Base-by-base conservation (phyloP, 2,797 vertebrate genomes). In the Bovichtus variegatus region DNA sequence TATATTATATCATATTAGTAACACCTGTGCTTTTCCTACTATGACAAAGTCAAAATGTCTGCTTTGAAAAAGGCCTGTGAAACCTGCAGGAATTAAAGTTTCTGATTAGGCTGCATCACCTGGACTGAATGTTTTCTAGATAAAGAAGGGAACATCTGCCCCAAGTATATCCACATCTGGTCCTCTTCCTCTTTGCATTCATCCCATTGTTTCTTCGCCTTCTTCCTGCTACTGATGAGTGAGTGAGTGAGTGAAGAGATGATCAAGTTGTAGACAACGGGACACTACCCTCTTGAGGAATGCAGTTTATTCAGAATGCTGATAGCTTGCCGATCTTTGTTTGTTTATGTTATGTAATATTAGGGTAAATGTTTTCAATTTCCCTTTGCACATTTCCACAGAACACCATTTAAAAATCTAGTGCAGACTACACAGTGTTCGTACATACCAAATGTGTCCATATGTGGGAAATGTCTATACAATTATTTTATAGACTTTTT, bases 271-370 rank as follows among this genome's bases (percentile, higher is more conserved):
- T 51, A n/a, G 43, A 58, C 41, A 67, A 73, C 36, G 57, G 41
- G 67, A 47, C 55, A 29, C 83, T 58, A 46, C 80, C 76, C 65
- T 80, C 15, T 38, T 64, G 54, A 74, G 91, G 90, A 88, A 92
- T 82, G 84, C 51, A 49, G 47, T 64, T 87, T 62, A 76, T 34
- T 88, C 76, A 55, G 27, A 31, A 60, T 63, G 60, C 50, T 51
- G 38, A 81, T 57, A 23, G 63, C 21, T 44, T 83, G 79, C 87
- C 89, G 82, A 85, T 69, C 65, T 70, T 51, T 62, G 66, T 75
- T 74, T 77, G 84, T 90, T 89, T 90, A 78, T 34, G 29, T 77
- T 11, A 76, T 65, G 40, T 46, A 50, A 58, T 57, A 43, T 34
- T 53, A 58, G 51, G 3, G 18, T 18, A 64, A 64, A 18, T 9